Evolutionary conservation across 2,113 vertebrate genomes (phyloP).

Genomic region (Bubalus kerabau): DNA sequence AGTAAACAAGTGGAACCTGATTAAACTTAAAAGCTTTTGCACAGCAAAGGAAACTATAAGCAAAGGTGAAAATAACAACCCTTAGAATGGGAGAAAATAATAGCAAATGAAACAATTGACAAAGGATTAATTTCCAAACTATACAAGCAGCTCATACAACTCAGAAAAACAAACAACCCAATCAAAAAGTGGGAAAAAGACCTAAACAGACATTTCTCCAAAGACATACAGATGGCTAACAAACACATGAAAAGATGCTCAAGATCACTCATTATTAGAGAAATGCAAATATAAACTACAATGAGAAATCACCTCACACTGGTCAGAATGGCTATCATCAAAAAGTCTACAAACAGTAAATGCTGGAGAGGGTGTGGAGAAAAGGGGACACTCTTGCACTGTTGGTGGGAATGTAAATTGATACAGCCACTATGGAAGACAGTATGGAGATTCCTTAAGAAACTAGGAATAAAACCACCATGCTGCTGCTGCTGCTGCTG

Average conservation of each 20-base stretch:
- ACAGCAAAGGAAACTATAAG: background rate
- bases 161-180: background rate
- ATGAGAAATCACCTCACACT: background rate
- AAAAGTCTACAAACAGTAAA: background rate
- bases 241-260: background rate
- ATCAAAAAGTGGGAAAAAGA: background rate
- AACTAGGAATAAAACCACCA: background rate
- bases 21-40: background rate
- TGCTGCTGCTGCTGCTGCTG: background rate
- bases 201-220: background rate
- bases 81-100: background rate
- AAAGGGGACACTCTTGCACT: background rate
- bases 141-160: background rate
- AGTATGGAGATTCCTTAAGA: background rate
- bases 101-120: background rate
- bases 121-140: background rate
- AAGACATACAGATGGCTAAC: background rate
- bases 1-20: background rate
- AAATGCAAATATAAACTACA: background rate
- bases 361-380: background rate
- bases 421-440: background rate
- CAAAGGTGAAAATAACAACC: background rate
- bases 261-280: background rate
- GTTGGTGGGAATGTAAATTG: background rate
- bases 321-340: background rate